Evolutionary conservation across 1,140 invertebrate species (phyloP), one percentile per base, ranked within the genome.

Genomic region (Amyelois transitella): DNA sequence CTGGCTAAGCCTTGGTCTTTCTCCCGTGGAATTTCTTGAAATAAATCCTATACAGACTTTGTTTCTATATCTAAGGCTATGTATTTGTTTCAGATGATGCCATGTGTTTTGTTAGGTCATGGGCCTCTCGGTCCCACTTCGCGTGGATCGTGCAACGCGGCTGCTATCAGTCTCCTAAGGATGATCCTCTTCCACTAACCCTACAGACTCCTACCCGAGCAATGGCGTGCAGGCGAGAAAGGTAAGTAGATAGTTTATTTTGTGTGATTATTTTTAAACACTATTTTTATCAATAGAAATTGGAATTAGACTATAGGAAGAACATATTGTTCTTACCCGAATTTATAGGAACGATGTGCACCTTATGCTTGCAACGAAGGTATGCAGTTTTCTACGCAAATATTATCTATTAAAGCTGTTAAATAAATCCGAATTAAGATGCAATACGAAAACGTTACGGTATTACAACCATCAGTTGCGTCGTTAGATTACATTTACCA

Each of bases 131-230:
- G 0, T 66, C 72, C 3, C 72, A 60, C 6, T 72, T 83, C 47
- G 72, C 82, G 12, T 87, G 84, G 84, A 78, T 87, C 18, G 81
- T 86, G 6, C 84, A 87, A 61, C 60, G 84, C 51, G 84, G 84
- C 17, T 87, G 84, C 49, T 86, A 87, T 53, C 57, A 69, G 25
- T 12, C 69, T 0, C 47, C 7, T 10, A 56, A 60, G 20, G 65
- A 71, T 6, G 77, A 83, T 19, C 43, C 58, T 1, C 51, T 79
- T 1, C 73, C 69, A 0, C 24, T 47, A 44, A 51, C 55, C 0
- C 52, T 83, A 56, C 51, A 45, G 14, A 62, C 61, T 6, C 74
- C 80, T 8, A 75, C 66, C 0, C 66, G 83, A 64, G 62, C 78
- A 1, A 83, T 85, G 81, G 61, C 75, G 24, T 86, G 83, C 58